Percentiles rank a stretch among this genome's conserved stretches.
Conservation (phyloP, 2,797 vertebrate genomes). For the Artibeus lituratus region DNA sequence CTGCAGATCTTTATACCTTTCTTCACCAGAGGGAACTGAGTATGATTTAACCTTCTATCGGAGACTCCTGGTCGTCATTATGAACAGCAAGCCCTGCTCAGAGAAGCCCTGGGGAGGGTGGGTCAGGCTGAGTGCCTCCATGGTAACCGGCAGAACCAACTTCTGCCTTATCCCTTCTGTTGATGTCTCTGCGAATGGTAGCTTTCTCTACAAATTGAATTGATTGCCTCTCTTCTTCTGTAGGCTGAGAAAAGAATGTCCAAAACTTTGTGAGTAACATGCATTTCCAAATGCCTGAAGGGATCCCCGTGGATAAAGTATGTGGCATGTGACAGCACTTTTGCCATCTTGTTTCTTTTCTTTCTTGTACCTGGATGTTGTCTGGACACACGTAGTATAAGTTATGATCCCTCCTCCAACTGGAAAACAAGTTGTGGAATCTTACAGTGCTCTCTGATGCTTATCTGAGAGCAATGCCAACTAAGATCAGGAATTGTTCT, state of each 20-base stretch:
- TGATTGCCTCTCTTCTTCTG: background rate
- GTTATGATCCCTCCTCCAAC: background rate
- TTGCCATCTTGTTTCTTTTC: background rate
- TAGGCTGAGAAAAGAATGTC: background rate
- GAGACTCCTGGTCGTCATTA: background rate
- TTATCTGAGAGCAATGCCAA: background rate
- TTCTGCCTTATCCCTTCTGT: background rate
- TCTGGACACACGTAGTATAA: background rate
- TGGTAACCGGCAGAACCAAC: background rate
- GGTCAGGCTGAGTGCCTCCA: background rate
- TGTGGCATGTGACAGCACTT: background rate
- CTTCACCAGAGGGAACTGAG: background rate
- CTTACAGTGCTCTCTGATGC: background rate
- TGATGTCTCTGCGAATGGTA: background rate
- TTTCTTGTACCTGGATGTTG: background rate
- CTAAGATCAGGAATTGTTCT: background rate
- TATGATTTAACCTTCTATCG: background rate
- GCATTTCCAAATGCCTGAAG: background rate
- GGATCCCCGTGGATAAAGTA: background rate
- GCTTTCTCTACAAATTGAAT: background rate
- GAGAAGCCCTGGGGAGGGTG: background rate
- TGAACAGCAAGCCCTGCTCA: background rate
- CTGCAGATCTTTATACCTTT: background rate
- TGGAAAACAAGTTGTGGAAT: background rate
- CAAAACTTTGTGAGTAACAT: conserved; percentile 11